Evolutionary conservation across 2,113 vertebrate species (phyloP).

Genomic region (Sigmodon hispidus): DNA sequence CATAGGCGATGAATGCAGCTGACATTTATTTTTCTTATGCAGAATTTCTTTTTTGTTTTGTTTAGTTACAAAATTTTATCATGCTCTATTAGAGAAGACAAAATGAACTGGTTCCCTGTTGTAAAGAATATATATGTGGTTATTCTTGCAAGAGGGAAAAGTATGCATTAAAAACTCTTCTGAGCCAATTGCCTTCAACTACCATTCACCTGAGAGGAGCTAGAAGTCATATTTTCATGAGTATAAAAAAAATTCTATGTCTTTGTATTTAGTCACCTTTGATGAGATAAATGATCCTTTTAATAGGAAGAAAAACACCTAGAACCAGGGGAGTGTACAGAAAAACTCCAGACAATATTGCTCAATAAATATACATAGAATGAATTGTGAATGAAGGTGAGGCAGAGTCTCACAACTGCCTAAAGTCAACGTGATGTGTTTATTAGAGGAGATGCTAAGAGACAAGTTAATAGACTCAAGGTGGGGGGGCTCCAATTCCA

Average conservation of each 20-base stretch:
- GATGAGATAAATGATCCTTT: constrained; percentile 55
- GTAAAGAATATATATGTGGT: constrained; percentile 42
- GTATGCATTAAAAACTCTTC: neutral
- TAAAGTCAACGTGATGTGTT: constrained; percentile 56
- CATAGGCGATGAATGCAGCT: constrained; percentile 69
- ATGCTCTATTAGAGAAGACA: constrained; percentile 72
- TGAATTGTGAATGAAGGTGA: constrained; percentile 45
- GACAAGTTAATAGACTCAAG: constrained; percentile 34
- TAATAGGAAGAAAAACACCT: constrained; percentile 43
- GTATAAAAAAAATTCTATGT: constrained; percentile 43
- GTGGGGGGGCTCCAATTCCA: neutral
- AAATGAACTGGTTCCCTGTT: constrained; percentile 64
- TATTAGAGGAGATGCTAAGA: constrained; percentile 55
- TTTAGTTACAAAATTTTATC: constrained; percentile 75
- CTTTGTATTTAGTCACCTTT: constrained; percentile 46
- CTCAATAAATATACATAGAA: constrained; percentile 39
- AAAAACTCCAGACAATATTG: constrained; percentile 40
- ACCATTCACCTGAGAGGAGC: neutral
- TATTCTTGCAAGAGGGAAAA: constrained; percentile 5
- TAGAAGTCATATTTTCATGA: constrained; percentile 22
- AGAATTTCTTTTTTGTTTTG: constrained; percentile 68
- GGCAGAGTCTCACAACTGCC: constrained; percentile 33
- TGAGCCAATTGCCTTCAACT: constrained; percentile 29
- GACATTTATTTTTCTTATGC: constrained; percentile 77
- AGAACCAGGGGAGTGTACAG: neutral